phyloP scores from a whole-genome alignment of 2,797 vertebrate species.

The Phoebastria nigripes region DNA sequence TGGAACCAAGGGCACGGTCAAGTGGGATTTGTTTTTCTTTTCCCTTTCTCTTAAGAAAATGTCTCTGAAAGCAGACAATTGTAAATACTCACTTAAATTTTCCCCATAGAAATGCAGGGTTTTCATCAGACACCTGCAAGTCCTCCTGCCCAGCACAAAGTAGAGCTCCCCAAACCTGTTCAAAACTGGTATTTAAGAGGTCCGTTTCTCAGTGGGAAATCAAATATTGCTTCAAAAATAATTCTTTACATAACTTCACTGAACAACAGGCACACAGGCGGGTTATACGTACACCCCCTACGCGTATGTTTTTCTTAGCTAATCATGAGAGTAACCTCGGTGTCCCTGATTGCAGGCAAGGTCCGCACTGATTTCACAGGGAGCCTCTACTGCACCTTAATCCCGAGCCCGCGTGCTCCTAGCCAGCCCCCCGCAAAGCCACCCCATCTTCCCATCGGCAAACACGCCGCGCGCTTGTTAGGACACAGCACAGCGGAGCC shows the following conservation, averaged over 20 bases:
- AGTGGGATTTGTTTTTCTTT: not conserved
- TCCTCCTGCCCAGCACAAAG: rapidly evolving
- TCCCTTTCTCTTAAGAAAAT: not conserved
- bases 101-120: not conserved
- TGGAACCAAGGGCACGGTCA: not conserved
- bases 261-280: rapidly evolving
- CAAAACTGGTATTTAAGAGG: not conserved
- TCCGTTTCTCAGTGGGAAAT: not conserved
- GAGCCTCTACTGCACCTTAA: not conserved
- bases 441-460: not conserved
- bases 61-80: not conserved
- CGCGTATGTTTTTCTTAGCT: rapidly evolving
- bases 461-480: not conserved
- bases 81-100: not conserved
- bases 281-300: rapidly evolving
- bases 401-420: not conserved
- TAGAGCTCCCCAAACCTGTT: not conserved
- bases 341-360: not conserved
- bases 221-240: not conserved
- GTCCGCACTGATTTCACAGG: not conserved
- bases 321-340: rapidly evolving
- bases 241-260: rapidly evolving
- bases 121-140: not conserved
- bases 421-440: not conserved
- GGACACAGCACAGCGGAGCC: not conserved